Percentiles rank a stretch among this genome's conserved stretches.
Evolutionary conservation across 2,113 vertebrate species (phyloP).

Genomic region (Nannospalax galili): DNA sequence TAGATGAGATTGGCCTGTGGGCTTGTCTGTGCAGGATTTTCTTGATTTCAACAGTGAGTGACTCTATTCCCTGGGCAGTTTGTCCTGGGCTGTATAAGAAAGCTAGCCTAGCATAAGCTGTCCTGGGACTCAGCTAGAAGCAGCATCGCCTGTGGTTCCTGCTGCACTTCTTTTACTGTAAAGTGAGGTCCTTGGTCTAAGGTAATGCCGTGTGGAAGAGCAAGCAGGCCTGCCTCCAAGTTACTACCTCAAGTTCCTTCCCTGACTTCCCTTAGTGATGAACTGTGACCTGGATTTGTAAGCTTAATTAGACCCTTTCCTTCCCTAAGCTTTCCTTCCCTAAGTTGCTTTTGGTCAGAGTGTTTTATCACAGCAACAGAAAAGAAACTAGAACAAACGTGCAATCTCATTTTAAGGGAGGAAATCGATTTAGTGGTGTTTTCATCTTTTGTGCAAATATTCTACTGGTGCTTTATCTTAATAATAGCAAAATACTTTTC

Average conservation of each 20-base stretch:
- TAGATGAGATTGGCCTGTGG: neutral
- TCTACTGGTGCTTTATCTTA: constrained; percentile 4
- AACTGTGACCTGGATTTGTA: no score
- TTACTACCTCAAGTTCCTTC: neutral
- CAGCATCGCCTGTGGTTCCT: neutral
- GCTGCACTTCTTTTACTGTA: neutral
- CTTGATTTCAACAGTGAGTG: neutral
- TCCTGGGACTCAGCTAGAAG: neutral
- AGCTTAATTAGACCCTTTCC: neutral
- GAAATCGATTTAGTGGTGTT: constrained; percentile 1
- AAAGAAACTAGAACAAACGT: no score
- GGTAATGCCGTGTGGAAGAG: neutral
- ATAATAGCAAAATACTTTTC: constrained; percentile 1
- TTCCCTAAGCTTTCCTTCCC: neutral
- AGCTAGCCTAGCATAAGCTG: no score
- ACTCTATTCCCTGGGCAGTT: neutral
- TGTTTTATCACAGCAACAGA: neutral
- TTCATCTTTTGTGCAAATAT: constrained; percentile 29
- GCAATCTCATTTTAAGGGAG: neutral
- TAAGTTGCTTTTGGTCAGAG: neutral
- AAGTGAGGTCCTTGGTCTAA: neutral
- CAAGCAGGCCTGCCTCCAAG: neutral
- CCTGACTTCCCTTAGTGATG: neutral
- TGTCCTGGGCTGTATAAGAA: neutral
- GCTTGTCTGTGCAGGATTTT: neutral